Base-by-base conservation (phyloP, 2,113 vertebrate species). In the Muntiacus muntjak region DNA sequence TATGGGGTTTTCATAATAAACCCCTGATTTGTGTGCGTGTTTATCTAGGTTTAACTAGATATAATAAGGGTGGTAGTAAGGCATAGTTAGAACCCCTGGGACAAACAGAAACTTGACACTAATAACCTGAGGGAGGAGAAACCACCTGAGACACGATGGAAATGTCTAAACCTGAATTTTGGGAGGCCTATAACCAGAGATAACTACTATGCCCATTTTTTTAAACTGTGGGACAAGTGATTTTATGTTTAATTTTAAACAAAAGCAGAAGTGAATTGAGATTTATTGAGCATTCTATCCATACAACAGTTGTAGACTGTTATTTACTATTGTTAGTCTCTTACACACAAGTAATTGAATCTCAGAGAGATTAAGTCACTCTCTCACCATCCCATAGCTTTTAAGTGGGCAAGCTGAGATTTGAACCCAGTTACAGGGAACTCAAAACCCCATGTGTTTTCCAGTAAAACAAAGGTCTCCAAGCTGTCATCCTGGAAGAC, bases 101-200 rank as follows among this genome's bases (percentile, higher is more conserved):
- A 98, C 57, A 71, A 93, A 79, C 91, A 95, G 97, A 97, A 97
- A 98, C 95, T 92, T 96, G 94, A 98, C 58, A 97, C 98, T 98
- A 98, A 98, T 97, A 96, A 90, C 93, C 89, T 21, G 40, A 97
- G 78, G 78, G 40, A 96, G 57, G 67, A 83, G 90, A 96, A 97
- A 52, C 43, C 96, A 98, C 96, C 97, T 97, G 96, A 95, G 95
- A 83, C 95, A 95, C 88, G 86, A 16, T 86, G 67, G 76, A 97
- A 97, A 96, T 97, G 81, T 92, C 58, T 95, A 89, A 74, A 87
- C 52, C 93, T 97, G 71, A 94, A 95, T 94, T 95, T 95, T 52
- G 50, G 60, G 33, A 93, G 36, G 30, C 30, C 28, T 79, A n/a
- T 19, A 55, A 40, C 55, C 95, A 30, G 62, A 96, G 50, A 95